Percentiles rank a stretch among this genome's conserved stretches.
Evolutionary conservation across 2,797 vertebrate genomes (phyloP).

Genomic region (Antrozous pallidus): DNA sequence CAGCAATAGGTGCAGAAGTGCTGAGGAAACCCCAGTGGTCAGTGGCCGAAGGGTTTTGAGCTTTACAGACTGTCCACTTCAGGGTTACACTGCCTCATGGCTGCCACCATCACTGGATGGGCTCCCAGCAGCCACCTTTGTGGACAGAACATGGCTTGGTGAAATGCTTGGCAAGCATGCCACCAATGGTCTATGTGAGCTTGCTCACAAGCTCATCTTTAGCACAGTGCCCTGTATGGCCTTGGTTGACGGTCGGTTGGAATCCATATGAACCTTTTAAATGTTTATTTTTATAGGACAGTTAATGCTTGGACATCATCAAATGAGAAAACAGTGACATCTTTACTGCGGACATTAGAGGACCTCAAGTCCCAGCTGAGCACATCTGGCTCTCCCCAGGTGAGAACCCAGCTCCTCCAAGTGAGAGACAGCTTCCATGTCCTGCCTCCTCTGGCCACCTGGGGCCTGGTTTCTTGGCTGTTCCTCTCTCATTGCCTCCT

Average conservation of each 20-base stretch:
- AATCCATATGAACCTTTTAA: fast-evolving
- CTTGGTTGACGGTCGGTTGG: not conserved
- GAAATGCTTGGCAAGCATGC: no score
- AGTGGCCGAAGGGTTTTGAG: not conserved
- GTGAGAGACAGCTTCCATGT: not conserved
- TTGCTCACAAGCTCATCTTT: not conserved
- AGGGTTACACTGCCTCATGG: not conserved
- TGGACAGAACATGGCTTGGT: not conserved
- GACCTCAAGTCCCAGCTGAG: conserved; percentile 79
- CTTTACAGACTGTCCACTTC: fast-evolving
- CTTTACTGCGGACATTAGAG: conserved; percentile 76
- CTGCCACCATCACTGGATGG: not conserved
- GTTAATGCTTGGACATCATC: conserved; percentile 73
- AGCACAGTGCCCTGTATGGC: no score
- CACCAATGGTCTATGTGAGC: no score
- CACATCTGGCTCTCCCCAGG: conserved; percentile 60
- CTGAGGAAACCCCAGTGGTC: not conserved
- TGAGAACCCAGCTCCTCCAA: conserved; percentile 9
- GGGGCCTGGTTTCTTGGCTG: not conserved
- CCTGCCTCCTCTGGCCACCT: not conserved
- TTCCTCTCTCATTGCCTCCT: not conserved
- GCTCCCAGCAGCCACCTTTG: not conserved
- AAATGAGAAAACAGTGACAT: conserved; percentile 75
- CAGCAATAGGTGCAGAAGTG: fast-evolving
- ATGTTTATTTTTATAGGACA: conserved; percentile 73